Evolutionary conservation across 2,888 invertebrate species (phyloP).

Genomic region (Drosophila prolongata): DNA sequence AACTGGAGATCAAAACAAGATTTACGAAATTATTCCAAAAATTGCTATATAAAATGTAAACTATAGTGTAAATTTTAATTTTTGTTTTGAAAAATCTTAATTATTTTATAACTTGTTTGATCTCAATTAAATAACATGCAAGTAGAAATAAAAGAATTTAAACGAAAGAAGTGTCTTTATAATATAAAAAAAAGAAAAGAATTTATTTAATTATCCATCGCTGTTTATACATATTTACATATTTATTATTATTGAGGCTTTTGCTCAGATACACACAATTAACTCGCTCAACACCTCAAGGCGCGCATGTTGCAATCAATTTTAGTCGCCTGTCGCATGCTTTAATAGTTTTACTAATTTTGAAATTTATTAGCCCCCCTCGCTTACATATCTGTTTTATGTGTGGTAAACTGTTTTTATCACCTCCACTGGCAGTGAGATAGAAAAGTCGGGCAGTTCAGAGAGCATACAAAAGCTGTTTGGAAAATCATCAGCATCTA

Average conservation of each 20-base stretch:
- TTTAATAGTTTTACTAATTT: conserved; percentile 58
- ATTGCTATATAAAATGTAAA: too few relatives aligned
- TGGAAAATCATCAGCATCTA: conserved; percentile 57
- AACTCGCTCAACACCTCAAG: conserved; percentile 64
- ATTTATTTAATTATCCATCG: neutral
- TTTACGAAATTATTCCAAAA: too few relatives aligned
- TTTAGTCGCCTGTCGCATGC: conserved; percentile 57
- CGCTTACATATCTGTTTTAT: conserved; percentile 51
- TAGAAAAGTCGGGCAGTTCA: conserved; percentile 28
- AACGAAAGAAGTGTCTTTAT: neutral
- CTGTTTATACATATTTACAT: conserved; percentile 2
- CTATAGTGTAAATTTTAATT: too few relatives aligned
- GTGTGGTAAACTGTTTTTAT: conserved; percentile 52
- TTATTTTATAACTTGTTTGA: too few relatives aligned
- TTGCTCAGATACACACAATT: conserved; percentile 49
- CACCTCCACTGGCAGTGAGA: conserved; percentile 21
- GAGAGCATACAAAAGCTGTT: conserved; percentile 46
- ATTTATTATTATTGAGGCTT: conserved; percentile 26
- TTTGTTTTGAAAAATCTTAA: too few relatives aligned
- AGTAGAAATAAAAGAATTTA: too few relatives aligned
- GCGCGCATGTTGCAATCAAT: conserved; percentile 62
- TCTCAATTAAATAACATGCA: too few relatives aligned
- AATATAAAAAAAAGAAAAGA: neutral
- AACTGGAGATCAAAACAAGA: too few relatives aligned
- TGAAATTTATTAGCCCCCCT: conserved; percentile 47